A percentile compares a stretch with the other conserved stretches of the same genome.
Evolutionary conservation across 2,888 invertebrate species (phyloP).

Genomic region (Dryobotodes eremita): DNA sequence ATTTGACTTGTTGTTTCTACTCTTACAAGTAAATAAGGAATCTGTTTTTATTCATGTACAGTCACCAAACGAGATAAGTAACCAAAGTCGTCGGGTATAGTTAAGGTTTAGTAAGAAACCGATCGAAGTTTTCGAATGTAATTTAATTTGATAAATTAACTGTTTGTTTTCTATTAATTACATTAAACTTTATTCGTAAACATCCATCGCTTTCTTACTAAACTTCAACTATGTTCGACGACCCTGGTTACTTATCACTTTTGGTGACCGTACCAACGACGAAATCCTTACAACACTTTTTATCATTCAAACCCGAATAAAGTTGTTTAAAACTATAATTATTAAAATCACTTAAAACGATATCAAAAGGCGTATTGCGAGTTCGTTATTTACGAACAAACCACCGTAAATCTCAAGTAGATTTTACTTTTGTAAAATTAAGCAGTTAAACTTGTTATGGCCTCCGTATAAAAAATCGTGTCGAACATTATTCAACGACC

Average conservation of each 20-base stretch:
- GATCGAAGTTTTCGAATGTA: too few species aligned
- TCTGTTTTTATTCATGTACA: neutral
- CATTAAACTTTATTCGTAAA: too few species aligned
- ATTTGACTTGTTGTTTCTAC: neutral
- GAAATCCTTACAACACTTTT: neutral
- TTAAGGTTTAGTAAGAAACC: too few species aligned
- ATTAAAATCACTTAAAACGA: neutral
- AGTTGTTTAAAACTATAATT: too few species aligned
- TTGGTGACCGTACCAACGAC: too few species aligned
- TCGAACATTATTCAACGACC: constrained; percentile 18
- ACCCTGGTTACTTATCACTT: too few species aligned
- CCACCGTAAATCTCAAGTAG: neutral
- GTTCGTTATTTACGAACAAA: neutral
- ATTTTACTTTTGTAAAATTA: neutral
- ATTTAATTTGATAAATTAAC: too few species aligned
- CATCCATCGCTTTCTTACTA: too few species aligned
- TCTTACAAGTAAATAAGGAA: neutral
- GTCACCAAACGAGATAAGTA: too few species aligned
- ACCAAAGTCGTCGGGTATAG: too few species aligned
- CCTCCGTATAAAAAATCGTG: constrained; percentile 3
- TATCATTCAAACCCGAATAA: neutral
- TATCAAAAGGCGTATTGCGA: neutral
- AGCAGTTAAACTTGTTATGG: constrained; percentile 21
- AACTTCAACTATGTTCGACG: too few species aligned
- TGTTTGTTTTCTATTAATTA: too few species aligned